Conservation (phyloP, 2,113 vertebrate species). For the Nothocercus julius region DNA sequence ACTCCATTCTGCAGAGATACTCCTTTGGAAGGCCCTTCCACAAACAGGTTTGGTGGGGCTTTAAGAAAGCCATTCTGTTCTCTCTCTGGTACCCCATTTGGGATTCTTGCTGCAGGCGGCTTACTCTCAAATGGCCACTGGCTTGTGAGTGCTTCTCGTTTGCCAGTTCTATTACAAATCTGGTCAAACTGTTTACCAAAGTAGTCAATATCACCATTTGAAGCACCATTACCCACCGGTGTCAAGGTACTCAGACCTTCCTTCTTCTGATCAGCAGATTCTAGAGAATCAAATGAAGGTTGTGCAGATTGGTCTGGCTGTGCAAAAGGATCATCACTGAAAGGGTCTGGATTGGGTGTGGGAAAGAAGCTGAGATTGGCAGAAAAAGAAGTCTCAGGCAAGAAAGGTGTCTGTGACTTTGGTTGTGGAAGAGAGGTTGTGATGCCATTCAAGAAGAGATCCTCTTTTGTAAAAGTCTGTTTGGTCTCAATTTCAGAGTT, state of each 20-base stretch:
- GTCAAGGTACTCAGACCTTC: slow-evolving; percentile 60
- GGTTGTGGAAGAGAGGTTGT: slow-evolving; percentile 79
- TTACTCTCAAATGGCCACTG: slow-evolving; percentile 80
- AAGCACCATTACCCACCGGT: slow-evolving; percentile 69
- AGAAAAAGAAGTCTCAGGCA: slow-evolving; percentile 83
- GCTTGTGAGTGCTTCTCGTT: slow-evolving; percentile 78
- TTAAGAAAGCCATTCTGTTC: slow-evolving; percentile 77
- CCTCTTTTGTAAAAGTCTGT: slow-evolving; percentile 89
- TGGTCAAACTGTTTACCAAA: slow-evolving; percentile 85
- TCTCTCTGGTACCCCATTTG: slow-evolving; percentile 77
- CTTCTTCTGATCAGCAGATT: slow-evolving; percentile 73
- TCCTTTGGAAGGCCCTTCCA: slow-evolving; percentile 77
- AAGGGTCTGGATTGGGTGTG: slow-evolving; percentile 89
- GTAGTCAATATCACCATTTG: slow-evolving; percentile 79
- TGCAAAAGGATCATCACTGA: slow-evolving; percentile 90
- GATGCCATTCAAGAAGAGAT: slow-evolving; percentile 82
- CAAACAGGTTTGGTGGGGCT: slow-evolving; percentile 79
- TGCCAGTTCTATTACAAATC: slow-evolving; percentile 84
- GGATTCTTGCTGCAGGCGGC: slow-evolving; percentile 66
- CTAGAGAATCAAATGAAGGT: slow-evolving; percentile 74
- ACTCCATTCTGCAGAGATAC: slow-evolving; percentile 73
- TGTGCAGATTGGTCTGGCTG: slow-evolving; percentile 72
- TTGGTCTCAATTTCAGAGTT: slow-evolving; percentile 93
- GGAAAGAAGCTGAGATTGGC: slow-evolving; percentile 90
- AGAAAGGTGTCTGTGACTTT: slow-evolving; percentile 76